phyloP scores from a whole-genome alignment of 2,113 vertebrate species.

The Capreolus pygargus region DNA sequence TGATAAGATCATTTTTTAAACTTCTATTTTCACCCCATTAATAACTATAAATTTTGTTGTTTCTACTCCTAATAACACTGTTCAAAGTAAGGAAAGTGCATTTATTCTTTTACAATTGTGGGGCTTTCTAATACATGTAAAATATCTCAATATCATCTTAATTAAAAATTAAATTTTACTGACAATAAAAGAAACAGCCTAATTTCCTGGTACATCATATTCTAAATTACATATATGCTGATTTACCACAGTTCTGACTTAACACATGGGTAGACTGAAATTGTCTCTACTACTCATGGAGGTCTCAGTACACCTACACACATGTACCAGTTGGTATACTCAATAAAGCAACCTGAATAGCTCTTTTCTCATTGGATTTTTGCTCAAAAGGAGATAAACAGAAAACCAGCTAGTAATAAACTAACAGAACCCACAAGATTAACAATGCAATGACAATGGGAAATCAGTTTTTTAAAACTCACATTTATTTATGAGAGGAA shows the following conservation, averaged over 20 bases:
- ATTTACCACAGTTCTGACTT: background rate
- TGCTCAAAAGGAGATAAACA: background rate
- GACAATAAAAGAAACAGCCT: background rate
- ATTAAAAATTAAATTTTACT: slow-evolving; percentile 17
- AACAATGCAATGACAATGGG: background rate
- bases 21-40: background rate
- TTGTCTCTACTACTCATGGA: background rate
- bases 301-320: background rate
- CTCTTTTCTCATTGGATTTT: background rate
- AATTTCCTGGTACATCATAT: background rate
- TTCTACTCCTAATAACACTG: background rate
- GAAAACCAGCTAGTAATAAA: background rate
- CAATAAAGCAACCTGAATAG: background rate
- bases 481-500: background rate
- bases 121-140: background rate
- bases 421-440: background rate
- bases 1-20: background rate
- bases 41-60: background rate
- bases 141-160: background rate
- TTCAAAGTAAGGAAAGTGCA: background rate
- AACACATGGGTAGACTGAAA: background rate
- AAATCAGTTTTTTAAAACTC: background rate
- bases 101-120: background rate
- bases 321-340: background rate
- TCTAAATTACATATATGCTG: background rate